Base-by-base conservation (phyloP, 1,140 invertebrate genomes). In the Planococcus citri region DNA sequence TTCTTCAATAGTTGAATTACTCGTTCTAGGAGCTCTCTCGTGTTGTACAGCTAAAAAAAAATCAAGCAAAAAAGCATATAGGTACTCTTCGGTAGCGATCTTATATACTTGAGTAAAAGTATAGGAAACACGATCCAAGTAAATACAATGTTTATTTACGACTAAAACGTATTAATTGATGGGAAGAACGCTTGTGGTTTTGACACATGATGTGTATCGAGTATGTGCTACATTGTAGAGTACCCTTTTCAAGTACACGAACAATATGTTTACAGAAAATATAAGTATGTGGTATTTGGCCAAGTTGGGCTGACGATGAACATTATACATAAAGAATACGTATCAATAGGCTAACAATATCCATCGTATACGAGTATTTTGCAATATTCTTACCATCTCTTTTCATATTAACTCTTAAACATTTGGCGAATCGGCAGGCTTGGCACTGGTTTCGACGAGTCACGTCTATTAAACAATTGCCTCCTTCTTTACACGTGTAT, bases 361-460 rank as follows among this genome's bases (percentile, higher is more conserved):
- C n/a, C n/a, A n/a, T n/a, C n/a, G 17, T 9, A 4, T 17, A 3
- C n/a, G 10, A 17, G 17, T 51, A 51, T 51, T 2, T 51, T 51
- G 3, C 12, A 2, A 51, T n/a, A 14, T 51, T 51, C 41, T 84
- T 83, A 95, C 94, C 94, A 79, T 97, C 93, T 80, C 87, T 86
- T 79, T 95, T 95, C 94, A 97, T 97, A 76, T 94, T 93, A 70
- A 95, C 92, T 74, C 88, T 83, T 9, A 97, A 82, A 79, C 94
- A 97, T 78, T 95, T 96, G 67, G 87, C 87, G 78, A 96, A 95
- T 37, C 94, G 84, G 75, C 94, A 97, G 0, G 94, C 90, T 78
- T 97, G 94, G 76, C 94, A 97, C 78, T 97, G 94, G 80, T 97
- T 97, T 25, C 94, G 79, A 60, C 94, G 80, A 0, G 89, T 92